Evolutionary conservation across 2,888 invertebrate genomes (phyloP), one percentile per base, ranked within the genome.

Genomic region (Opisthograptis luteolata): DNA sequence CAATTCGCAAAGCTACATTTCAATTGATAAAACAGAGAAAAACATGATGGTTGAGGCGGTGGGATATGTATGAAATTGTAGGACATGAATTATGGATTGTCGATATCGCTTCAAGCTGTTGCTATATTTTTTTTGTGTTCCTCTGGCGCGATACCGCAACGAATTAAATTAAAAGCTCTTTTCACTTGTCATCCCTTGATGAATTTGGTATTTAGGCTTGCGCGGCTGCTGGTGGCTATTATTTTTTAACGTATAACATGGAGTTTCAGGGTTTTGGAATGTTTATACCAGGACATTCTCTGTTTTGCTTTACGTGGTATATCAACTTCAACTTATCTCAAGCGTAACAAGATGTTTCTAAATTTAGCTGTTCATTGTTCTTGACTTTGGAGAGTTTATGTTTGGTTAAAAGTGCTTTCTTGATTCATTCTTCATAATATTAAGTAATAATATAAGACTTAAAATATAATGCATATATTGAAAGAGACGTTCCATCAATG

Each of bases 131-230:
- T 89, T 87, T 84, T 79, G 76, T 82, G 78, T 82, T 84, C 67
- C 83, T 81, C 82, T 67, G 80, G 81, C 82, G 81, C 83, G 81
- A 84, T 83, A 87, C 90, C 89, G 82, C 89, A 88, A 81, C 89
- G 90, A 88, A 90, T 90, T 89, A 89, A 90, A 90, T 90, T 90
- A 90, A 90, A 89, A 88, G 87, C 88, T 89, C 89, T 89, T 89
- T 88, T 90, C 87, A 88, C 87, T 87, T 90, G 88, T 88, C 88
- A 86, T 84, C 83, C 79, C 69, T 80, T 88, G 88, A 90, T 89
- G 88, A 83, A 90, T 90, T 85, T 81, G 76, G 81, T 86, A 84
- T 87, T 85, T 85, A 81, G 81, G 76, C 68, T 72, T 66, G 70
- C 68, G 60, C 66, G 68, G 62, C 53, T 58, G 66, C 58, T 70